Conservation (phyloP, 1,140 invertebrate species). For the Pantala flavescens region DNA sequence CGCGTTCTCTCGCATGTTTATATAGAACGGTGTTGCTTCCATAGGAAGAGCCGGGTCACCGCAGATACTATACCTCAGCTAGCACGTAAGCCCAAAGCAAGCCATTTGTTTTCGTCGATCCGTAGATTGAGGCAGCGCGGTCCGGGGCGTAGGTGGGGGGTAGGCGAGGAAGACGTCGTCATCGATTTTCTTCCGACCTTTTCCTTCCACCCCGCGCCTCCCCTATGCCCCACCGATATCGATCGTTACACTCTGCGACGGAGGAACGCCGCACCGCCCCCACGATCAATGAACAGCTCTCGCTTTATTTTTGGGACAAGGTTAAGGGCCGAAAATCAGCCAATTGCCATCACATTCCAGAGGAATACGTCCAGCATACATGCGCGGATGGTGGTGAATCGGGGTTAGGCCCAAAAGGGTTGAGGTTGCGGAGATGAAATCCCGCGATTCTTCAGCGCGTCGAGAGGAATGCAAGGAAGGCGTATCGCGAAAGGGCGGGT, state of each 20-base stretch:
- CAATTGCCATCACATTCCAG: background rate
- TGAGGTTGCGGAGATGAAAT: too few species aligned
- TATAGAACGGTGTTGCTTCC: too few species aligned
- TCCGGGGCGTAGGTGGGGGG: background rate
- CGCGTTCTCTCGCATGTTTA: too few species aligned
- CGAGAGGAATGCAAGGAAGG: too few species aligned
- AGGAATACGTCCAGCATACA: background rate
- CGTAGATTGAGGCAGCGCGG: background rate
- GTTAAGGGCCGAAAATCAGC: background rate
- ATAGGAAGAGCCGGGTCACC: too few species aligned
- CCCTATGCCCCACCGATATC: background rate
- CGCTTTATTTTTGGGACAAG: slow-evolving; percentile 9
- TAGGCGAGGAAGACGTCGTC: background rate
- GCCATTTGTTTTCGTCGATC: too few species aligned
- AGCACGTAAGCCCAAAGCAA: too few species aligned
- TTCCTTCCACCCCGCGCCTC: background rate
- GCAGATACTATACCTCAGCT: too few species aligned
- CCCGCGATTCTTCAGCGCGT: too few species aligned
- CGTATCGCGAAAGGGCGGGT: too few species aligned
- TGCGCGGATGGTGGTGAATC: too few species aligned
- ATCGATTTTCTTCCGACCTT: background rate
- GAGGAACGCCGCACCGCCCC: background rate
- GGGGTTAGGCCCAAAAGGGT: too few species aligned
- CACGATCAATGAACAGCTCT: background rate
- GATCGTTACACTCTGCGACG: background rate